Conservation (phyloP, 2,888 invertebrate species). For the Thysanoteuthis rhombus region DNA sequence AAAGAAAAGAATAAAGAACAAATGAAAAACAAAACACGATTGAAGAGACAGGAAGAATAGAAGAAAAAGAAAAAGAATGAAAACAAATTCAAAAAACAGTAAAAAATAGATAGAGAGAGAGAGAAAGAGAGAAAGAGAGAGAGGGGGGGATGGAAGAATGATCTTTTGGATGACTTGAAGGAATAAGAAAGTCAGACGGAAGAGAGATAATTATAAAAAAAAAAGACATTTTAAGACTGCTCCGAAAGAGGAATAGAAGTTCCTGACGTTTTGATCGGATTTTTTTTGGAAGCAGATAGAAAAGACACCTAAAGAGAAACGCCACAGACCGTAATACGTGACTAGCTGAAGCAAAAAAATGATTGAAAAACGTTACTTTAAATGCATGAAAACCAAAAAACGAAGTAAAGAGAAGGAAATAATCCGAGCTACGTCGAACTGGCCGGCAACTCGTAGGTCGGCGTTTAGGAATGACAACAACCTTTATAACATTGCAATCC, state of each 20-base stretch:
- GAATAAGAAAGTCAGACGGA: too few relatives aligned
- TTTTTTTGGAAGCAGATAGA: background rate
- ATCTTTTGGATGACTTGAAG: too few relatives aligned
- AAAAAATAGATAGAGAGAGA: background rate
- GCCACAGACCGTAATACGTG: background rate
- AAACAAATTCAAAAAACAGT: background rate
- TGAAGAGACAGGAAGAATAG: background rate
- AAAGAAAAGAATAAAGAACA: background rate
- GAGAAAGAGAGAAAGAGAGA: background rate
- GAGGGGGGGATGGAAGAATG: background rate
- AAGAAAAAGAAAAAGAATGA: background rate
- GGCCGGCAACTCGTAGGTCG: background rate
- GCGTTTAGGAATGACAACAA: background rate
- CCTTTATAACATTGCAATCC: too few relatives aligned
- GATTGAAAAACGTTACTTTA: background rate
- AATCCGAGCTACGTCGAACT: background rate
- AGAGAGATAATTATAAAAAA: background rate
- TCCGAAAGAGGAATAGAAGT: background rate
- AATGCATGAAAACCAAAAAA: background rate
- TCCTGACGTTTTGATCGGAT: background rate
- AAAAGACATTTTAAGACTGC: background rate
- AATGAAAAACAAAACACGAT: background rate
- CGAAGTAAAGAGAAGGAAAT: background rate
- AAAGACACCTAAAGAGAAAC: background rate
- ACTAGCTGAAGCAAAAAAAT: background rate